Evolutionary conservation across 2,113 vertebrate genomes (phyloP).

Genomic region (Tauraco erythrolophus): DNA sequence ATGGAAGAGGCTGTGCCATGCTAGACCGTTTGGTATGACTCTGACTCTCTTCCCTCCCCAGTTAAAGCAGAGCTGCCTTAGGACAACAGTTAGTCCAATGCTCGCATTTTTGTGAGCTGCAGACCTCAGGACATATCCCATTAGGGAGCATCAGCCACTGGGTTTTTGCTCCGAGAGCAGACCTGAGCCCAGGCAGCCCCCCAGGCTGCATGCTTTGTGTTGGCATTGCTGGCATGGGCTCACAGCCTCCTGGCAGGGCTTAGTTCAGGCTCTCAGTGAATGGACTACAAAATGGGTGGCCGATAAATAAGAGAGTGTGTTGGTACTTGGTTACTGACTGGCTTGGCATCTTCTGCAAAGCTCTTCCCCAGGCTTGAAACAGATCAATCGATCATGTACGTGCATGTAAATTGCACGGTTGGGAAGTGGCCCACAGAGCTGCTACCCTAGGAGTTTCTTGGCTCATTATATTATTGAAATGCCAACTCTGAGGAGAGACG

Average conservation of each 20-base stretch:
- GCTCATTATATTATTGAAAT: neutral
- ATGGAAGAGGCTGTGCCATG: neutral
- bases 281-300: neutral
- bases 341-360: neutral
- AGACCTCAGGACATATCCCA: neutral
- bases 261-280: neutral
- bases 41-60: neutral
- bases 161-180: neutral
- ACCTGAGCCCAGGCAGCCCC: neutral
- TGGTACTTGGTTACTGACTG: neutral
- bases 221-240: neutral
- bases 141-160: neutral
- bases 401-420: neutral
- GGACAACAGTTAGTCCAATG: neutral
- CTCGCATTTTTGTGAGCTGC: neutral
- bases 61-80: neutral
- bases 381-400: accelerated
- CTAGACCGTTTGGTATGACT: neutral
- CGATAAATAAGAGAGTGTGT: neutral
- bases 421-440: neutral
- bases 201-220: neutral
- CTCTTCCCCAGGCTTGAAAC: neutral
- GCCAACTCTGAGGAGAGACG: neutral
- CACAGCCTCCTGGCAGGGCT: neutral
- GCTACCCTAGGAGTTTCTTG: neutral